Evolutionary conservation across 1,140 invertebrate genomes (phyloP), one percentile per base, ranked within the genome.

Genomic region (Riptortus pedestris): DNA sequence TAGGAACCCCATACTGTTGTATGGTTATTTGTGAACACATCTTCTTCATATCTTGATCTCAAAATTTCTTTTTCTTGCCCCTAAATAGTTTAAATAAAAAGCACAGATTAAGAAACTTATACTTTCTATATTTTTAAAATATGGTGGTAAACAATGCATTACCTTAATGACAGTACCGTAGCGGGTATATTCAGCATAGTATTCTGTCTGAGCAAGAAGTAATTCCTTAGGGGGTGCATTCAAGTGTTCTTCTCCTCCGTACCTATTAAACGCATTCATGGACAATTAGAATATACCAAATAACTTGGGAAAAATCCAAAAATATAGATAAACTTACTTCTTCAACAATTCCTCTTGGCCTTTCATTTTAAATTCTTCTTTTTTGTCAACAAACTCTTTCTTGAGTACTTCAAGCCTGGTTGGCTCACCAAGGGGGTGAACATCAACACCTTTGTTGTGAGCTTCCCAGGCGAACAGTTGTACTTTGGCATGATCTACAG

Each of bases 391-490:
- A 72, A 92, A 98, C 73, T 97, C 91, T 63, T 88, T 83, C 70
- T 96, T 85, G 14, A 99, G 73, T 63, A 95, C 73, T 74, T 98
- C 96, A 27, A 98, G 74, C 78, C 98, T 98, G 5, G 97, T 99
- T 0, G 96, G 97, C 75, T 99, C 96, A 14, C 96, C 96, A 61
- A 97, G 79, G 27, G 98, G 78, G 78, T 99, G 93, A 3, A 99
- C 91, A 77, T 99, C 95, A 0, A 98, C 85, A 22, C 93, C 94
- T 71, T 88, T 87, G 63, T 91, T 86, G 72, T 91, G 87, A 0
- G 95, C 95, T 72, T 98, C 91, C 96, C 97, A 99, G 0, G 96
- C 95, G 82, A 99, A 99, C 68, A 97, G 70, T 74, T 98, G 95
- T 20, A 92, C 90, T 22, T 84, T 85, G 2, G 92, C 88, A 74